Evolutionary conservation across 2,113 vertebrate genomes (phyloP), one percentile per base, ranked within the genome.

Genomic region (Xenopus laevis): DNA sequence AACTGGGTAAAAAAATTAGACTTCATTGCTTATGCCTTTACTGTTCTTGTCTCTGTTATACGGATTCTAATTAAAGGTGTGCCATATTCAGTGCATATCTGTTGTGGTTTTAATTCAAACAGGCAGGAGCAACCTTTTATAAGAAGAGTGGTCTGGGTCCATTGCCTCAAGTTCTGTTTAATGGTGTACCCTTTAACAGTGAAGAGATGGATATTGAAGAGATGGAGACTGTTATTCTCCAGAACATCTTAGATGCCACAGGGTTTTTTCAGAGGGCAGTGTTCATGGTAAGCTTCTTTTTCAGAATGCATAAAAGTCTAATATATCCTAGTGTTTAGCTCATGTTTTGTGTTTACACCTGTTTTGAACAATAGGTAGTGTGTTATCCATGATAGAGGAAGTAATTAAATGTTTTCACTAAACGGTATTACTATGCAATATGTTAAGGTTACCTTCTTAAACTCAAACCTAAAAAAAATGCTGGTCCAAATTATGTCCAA

Each of bases 91-190:
- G 33, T 40, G 33, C 1, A 40, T 40, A 40, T 7, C 33, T 40
- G 2, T 9, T 40, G 5, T 40, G 33, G 33, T 40, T 40, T 9
- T 40, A 40, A 55, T 55, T 5, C 78, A 33, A 80, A 81, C 81
- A 99, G 97, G 92, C 90, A 58, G 97, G 94, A 81, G 82, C 86
- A 79, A 82, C 72, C 50, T 97, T 96, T 88, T 95, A 97, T 81
- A 90, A 82, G 81, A 93, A 90, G 88, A 89, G 89, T 76, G 94
- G 96, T 68, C 86, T 98, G 78, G 95, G 93, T 65, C 74, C 86
- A 0, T 85, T 98, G 74, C 97, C 97, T 75, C 87, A 97, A 81
- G 96, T 83, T 47, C 90, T 98, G 75, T 98, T 97, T 88, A 99
- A 99, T 71, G 97, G 97, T 27, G 85, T 95, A 71, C 91, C 91